Conservation (phyloP, 2,113 vertebrate genomes). For the Tenrec ecaudatus region DNA sequence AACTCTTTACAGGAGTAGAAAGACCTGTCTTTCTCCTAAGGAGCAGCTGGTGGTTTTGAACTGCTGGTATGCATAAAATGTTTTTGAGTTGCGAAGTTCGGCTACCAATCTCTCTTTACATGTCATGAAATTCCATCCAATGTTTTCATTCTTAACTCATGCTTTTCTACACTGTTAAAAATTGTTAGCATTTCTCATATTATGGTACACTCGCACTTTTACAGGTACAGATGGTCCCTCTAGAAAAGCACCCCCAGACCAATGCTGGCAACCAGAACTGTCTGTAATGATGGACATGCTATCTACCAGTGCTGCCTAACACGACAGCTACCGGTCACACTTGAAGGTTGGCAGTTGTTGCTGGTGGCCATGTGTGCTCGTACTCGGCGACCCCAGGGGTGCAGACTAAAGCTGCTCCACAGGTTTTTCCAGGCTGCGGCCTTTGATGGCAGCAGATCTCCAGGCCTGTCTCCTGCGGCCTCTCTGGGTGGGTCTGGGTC, state of each 20-base stretch:
- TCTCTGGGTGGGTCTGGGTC: not conserved
- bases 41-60: too few relatives aligned
- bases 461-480: not conserved
- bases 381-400: not conserved
- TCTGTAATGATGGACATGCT: not conserved
- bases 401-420: not conserved
- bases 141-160: not conserved
- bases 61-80: not conserved
- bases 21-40: too few relatives aligned
- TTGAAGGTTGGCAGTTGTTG: not conserved
- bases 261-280: not conserved
- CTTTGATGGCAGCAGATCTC: not conserved
- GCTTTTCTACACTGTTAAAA: not conserved
- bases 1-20: too few relatives aligned
- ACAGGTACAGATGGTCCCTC: not conserved
- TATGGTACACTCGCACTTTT: not conserved
- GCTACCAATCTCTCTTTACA: constrained; percentile 12
- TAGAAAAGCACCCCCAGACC: not conserved
- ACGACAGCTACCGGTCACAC: not conserved
- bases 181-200: not conserved
- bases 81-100: constrained; percentile 6
- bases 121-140: not conserved
- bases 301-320: too few relatives aligned
- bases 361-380: not conserved
- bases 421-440: not conserved